A percentile compares a stretch with the other conserved stretches of the same genome.
Conservation (phyloP, 2,797 vertebrate genomes). For the Malurus leucopterus region DNA sequence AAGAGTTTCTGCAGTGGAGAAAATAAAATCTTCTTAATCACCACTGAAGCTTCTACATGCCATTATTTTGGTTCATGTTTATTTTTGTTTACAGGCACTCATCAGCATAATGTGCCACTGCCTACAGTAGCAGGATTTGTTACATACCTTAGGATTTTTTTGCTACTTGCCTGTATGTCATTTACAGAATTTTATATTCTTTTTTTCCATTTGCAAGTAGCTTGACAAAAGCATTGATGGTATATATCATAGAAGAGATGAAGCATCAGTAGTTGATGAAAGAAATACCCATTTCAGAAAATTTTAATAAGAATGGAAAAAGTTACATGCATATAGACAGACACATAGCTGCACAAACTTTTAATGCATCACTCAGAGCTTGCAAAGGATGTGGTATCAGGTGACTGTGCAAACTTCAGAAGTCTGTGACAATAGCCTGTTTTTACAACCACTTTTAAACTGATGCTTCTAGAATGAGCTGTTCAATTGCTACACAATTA, state of each 20-base stretch:
- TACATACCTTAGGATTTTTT: background rate
- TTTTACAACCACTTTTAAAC: background rate
- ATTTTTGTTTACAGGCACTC: constrained; percentile 25
- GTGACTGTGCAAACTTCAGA: background rate
- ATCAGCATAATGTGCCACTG: background rate
- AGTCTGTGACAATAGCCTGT: background rate
- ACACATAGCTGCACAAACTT: rapidly evolving
- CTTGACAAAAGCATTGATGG: background rate
- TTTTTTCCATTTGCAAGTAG: background rate
- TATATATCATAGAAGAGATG: background rate
- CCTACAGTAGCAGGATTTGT: constrained; percentile 1
- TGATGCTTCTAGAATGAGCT: background rate
- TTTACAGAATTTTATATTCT: background rate
- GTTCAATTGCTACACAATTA: background rate
- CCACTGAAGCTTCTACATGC: background rate
- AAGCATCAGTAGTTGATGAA: constrained; percentile 9
- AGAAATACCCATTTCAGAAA: background rate
- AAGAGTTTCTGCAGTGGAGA: background rate
- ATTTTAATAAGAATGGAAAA: background rate
- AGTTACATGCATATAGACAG: background rate
- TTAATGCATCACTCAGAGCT: background rate
- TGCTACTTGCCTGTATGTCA: background rate
- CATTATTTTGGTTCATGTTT: background rate
- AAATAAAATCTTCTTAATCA: constrained; percentile 27
- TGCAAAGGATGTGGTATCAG: background rate